A percentile compares a stretch with the other conserved stretches of the same genome.
These are phyloP conservation scores for Caligus rogercresseyi DNA, from an alignment of 1,140 invertebrate genomes.

Conservation along the genomic window DNA sequence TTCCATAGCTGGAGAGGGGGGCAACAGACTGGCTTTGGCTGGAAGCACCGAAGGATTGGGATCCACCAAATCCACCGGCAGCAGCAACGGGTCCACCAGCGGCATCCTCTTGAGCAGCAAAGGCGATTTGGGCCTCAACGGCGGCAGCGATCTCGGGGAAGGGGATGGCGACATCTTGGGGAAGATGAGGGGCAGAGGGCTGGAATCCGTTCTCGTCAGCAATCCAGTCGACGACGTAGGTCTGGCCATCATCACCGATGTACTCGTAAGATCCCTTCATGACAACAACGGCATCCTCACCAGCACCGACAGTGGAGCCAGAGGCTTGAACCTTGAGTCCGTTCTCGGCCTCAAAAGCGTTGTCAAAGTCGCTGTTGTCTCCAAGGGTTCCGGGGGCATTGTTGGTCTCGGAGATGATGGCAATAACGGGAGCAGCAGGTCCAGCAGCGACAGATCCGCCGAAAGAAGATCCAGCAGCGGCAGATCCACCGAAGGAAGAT, in stretches of 20 bases:
- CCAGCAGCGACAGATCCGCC: background rate
- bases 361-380: slow-evolving; percentile 3
- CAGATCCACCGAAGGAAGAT: background rate
- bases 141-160: slow-evolving; percentile 18
- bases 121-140: slow-evolving; percentile 13
- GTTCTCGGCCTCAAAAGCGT: slow-evolving; percentile 12
- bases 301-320: background rate
- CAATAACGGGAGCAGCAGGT: background rate
- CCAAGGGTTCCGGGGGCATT: background rate
- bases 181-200: slow-evolving; percentile 34
- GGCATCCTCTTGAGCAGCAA: slow-evolving; percentile 10
- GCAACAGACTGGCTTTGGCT: background rate
- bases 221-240: slow-evolving; percentile 28
- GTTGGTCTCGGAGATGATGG: background rate
- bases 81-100: background rate
- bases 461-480: background rate
- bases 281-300: background rate
- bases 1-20: background rate
- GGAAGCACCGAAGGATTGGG: background rate
- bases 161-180: background rate
- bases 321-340: background rate
- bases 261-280: slow-evolving; percentile 21
- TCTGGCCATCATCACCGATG: slow-evolving; percentile 19
- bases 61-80: background rate
- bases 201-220: slow-evolving; percentile 48